These are phyloP conservation scores for Datnioides undecimradiatus DNA, from an alignment of 2,113 vertebrate species.

Conservation along the genomic window DNA sequence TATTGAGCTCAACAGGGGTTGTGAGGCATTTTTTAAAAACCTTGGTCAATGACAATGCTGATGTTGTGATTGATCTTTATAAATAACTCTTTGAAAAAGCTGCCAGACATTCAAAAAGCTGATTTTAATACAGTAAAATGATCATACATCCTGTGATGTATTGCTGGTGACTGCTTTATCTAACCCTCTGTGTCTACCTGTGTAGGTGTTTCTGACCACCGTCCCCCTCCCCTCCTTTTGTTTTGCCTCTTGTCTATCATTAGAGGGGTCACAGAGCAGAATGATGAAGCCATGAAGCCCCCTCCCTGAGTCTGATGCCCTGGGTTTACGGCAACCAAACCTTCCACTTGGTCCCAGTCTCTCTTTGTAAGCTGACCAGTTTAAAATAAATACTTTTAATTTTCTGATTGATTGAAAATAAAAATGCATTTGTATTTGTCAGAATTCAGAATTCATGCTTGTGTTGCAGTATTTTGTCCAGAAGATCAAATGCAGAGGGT, in stretches of 20 bases:
- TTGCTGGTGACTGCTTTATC: not conserved
- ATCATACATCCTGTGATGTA: not conserved
- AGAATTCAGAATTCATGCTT: too few species aligned
- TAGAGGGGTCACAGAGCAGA: not conserved
- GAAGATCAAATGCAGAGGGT: not conserved
- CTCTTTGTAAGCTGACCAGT: too few species aligned
- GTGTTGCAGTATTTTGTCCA: slow-evolving; percentile 3
- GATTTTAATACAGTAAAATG: not conserved
- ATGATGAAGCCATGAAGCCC: not conserved
- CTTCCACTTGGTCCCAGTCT: not conserved
- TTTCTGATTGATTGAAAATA: slow-evolving; percentile 3
- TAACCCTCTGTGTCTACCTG: not conserved
- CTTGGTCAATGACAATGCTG: too few species aligned
- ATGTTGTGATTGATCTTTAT: too few species aligned
- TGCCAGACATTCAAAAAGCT: not conserved
- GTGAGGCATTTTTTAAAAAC: too few species aligned
- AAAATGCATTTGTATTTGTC: too few species aligned
- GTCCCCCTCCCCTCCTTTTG: not conserved
- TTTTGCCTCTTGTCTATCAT: slow-evolving; percentile 1
- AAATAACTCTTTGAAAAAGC: too few species aligned
- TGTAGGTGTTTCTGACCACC: not conserved
- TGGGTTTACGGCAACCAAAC: not conserved
- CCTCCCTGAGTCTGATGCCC: not conserved
- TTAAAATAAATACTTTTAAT: not conserved
- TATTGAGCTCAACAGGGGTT: not conserved